Percentiles rank a stretch among this genome's conserved stretches.
Evolutionary conservation across 2,888 invertebrate genomes (phyloP).

Genomic region (Gibbula magus): DNA sequence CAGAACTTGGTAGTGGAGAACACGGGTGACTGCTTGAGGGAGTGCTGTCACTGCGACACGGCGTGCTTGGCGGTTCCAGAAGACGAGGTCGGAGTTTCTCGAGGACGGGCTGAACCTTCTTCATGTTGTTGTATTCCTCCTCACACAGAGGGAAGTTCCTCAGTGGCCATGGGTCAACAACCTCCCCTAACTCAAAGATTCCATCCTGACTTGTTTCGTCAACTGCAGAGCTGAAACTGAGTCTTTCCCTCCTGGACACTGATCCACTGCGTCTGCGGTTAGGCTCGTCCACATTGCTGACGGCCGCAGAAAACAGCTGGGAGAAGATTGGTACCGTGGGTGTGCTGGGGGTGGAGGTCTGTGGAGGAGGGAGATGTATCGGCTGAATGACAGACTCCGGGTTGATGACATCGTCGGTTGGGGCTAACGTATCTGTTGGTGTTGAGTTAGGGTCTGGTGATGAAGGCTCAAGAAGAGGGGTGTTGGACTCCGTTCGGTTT

Average conservation of each 20-base stretch:
- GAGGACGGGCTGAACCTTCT: conserved; percentile 45
- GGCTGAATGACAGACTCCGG: background rate
- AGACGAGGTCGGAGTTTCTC: conserved; percentile 28
- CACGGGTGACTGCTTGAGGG: conserved; percentile 44
- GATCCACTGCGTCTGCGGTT: conserved; percentile 53
- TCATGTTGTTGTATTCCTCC: conserved; percentile 59
- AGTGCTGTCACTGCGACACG: conserved; percentile 30
- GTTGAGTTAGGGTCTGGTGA: background rate
- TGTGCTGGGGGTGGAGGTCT: background rate
- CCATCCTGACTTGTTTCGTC: conserved; percentile 40
- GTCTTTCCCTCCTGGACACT: conserved; percentile 32
- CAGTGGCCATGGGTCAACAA: conserved; percentile 60
- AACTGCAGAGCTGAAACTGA: conserved; percentile 40
- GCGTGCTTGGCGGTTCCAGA: conserved; percentile 23
- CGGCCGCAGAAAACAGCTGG: conserved; percentile 15
- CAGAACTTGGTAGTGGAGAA: conserved; percentile 60
- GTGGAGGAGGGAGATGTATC: background rate
- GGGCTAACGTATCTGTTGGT: background rate
- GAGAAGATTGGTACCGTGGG: conserved; percentile 19
- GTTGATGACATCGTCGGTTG: background rate
- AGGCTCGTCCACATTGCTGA: conserved; percentile 9
- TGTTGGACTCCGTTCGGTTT: conserved; percentile 35
- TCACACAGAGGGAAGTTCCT: conserved; percentile 68
- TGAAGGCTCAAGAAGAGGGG: background rate
- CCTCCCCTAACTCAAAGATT: conserved; percentile 26